Evolutionary conservation across 2,888 invertebrate species (phyloP).

Genomic region (Eupithecia exiguata): DNA sequence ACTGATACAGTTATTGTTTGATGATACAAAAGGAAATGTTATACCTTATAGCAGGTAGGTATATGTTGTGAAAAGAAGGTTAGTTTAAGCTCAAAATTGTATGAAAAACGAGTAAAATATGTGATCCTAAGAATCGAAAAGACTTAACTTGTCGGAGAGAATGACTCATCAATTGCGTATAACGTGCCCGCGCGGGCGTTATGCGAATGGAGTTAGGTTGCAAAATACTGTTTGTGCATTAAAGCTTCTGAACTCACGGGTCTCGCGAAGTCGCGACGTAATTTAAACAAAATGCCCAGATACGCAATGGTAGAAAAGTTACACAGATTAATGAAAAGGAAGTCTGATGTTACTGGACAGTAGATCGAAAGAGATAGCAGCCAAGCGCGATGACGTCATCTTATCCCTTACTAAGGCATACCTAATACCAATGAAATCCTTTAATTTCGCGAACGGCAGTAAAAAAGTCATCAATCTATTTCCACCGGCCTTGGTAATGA

Average conservation of each 20-base stretch:
- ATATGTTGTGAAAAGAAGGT: background rate
- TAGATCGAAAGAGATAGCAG: constrained; percentile 3
- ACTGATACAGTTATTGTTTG: constrained; percentile 13
- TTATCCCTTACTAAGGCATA: constrained; percentile 21
- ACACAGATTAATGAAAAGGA: background rate
- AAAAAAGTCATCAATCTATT: constrained; percentile 56
- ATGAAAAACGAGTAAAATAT: background rate
- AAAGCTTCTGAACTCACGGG: background rate
- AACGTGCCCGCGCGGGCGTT: background rate
- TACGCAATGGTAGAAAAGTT: background rate
- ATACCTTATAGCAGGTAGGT: background rate
- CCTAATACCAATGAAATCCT: constrained; percentile 35
- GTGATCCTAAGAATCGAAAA: background rate
- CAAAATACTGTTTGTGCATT: background rate
- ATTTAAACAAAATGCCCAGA: background rate
- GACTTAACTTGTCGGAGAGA: background rate
- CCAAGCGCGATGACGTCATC: constrained; percentile 12
- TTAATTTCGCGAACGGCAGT: constrained; percentile 38
- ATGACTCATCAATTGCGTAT: background rate
- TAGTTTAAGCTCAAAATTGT: background rate
- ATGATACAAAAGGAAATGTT: background rate
- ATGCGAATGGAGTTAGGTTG: background rate
- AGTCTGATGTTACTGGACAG: constrained; percentile 9
- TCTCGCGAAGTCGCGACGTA: background rate
- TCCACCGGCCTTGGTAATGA: constrained; percentile 67